phyloP scores from a whole-genome alignment of 1,140 invertebrate genomes.

The Trichogramma pretiosum region DNA sequence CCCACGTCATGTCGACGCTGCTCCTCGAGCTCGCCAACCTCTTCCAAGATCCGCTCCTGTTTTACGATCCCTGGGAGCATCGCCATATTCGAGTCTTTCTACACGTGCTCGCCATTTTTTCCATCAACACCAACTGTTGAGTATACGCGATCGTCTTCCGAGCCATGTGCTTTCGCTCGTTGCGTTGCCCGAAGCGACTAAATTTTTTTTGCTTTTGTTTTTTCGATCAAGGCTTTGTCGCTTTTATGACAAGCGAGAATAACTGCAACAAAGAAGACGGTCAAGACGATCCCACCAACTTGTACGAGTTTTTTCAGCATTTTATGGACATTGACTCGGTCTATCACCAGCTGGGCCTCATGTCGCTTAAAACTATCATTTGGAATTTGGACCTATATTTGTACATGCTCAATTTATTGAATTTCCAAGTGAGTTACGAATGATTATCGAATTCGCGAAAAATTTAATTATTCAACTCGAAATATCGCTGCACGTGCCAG shows the following conservation, averaged over 20 bases:
- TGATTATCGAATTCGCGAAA: no score
- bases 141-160: no score
- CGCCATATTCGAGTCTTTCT: conserved; percentile 29
- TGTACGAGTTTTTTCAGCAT: conserved; percentile 32
- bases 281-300: conserved; percentile 28
- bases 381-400: conserved; percentile 39
- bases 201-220: no score
- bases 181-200: no score
- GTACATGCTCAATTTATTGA: conserved; percentile 29
- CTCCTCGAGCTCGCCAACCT: conserved; percentile 31
- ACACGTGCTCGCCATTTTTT: conserved; percentile 35
- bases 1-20: conserved; percentile 36
- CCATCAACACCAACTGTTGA: conserved; percentile 41
- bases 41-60: conserved; percentile 29
- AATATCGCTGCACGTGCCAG: conserved; percentile 21
- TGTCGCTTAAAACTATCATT: conserved; percentile 31
- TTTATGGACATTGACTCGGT: conserved; percentile 29
- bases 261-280: conserved; percentile 24
- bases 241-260: conserved; percentile 28
- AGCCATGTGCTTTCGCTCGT: no score
- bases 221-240: conserved; percentile 29
- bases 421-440: conserved; percentile 34
- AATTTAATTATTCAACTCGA: not conserved
- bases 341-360: conserved; percentile 37
- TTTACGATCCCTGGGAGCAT: conserved; percentile 38